Evolutionary conservation across 2,888 invertebrate species (phyloP).

Genomic region (Ceraclea dissimilis): DNA sequence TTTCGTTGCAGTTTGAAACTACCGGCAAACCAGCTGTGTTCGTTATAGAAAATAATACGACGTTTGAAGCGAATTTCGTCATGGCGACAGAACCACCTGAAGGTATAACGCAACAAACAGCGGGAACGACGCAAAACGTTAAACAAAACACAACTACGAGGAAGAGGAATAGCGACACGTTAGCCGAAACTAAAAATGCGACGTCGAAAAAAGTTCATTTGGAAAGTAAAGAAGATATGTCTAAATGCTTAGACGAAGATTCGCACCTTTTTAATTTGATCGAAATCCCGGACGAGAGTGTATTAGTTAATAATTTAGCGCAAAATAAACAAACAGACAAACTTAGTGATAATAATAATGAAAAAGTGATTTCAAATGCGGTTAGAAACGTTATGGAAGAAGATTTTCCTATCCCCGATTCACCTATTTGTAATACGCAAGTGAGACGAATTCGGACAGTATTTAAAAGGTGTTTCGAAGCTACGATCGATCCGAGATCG

Average conservation of each 20-base stretch:
- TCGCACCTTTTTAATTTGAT: constrained; percentile 45
- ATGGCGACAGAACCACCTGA: constrained; percentile 68
- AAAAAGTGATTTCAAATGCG: too few relatives aligned
- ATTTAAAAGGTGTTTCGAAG: constrained; percentile 67
- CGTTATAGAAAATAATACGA: constrained; percentile 60
- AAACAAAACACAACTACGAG: constrained; percentile 36
- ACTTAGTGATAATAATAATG: not conserved
- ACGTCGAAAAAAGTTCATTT: constrained; percentile 40
- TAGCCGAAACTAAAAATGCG: constrained; percentile 25
- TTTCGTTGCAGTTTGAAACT: constrained; percentile 66
- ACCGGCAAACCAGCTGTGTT: constrained; percentile 74
- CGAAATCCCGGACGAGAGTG: constrained; percentile 37
- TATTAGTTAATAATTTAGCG: not conserved
- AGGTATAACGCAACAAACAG: constrained; percentile 35
- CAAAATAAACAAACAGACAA: not conserved
- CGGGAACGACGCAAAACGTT: constrained; percentile 34
- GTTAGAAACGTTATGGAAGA: not conserved
- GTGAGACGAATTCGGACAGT: constrained; percentile 48
- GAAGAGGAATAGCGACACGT: constrained; percentile 32
- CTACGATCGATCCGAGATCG: constrained; percentile 54
- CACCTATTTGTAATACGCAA: constrained; percentile 53
- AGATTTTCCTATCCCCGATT: constrained; percentile 49
- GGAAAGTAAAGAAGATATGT: constrained; percentile 33
- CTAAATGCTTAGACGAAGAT: constrained; percentile 43
- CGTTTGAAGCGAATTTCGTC: constrained; percentile 74